Base-by-base conservation (phyloP, 2,888 invertebrate genomes). In the Drosophila quasianomalipes region DNA sequence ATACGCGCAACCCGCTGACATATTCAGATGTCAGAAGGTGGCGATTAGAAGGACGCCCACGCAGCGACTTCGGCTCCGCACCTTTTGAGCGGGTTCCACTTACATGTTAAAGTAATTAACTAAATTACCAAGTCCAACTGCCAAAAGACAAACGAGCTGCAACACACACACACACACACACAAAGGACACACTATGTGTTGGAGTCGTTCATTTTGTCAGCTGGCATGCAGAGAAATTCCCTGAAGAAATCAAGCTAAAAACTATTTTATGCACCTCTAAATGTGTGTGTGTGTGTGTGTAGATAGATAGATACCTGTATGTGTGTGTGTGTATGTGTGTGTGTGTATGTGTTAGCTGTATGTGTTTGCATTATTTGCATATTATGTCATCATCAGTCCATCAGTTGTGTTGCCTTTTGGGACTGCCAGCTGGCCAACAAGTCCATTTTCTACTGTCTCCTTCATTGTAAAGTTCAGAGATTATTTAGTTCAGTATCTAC, bases 241-340 rank as follows among this genome's bases (percentile, higher is more conserved):
- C 92, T 59, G 71, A 91, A 92, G 92, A 92, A 92, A 92, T 92
- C 92, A 92, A 92, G 92, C 91, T 92, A 91, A 92, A 92, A 92
- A 91, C 86, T 92, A 89, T 83, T 68, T 66, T 65, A 55, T 55
- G 62, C 51, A 74, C 37, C 52, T 72, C 37, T 41, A 49, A 22
- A 16, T 31, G 26, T 39, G 55, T 47, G 35, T 35, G 37, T 44
- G 26, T 51, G 31, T 49, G 64, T 51, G 59, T 31, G 26, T 47
- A 19, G 47, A 47, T 26, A 19, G 16, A 49, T 10, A 35, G 58
- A 61, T 71, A 54, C 59, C 22, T 61, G 72, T 72, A 57, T 80
- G 55, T 67, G 60, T 70, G 33, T 63, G 28, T 57, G 22, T 67
- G 44, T n/a, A n/a, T 22, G 22, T 22, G 28, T 28, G 28, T 28